phyloP scores from a whole-genome alignment of 2,888 invertebrate species.

The Microctonus brassicae region DNA sequence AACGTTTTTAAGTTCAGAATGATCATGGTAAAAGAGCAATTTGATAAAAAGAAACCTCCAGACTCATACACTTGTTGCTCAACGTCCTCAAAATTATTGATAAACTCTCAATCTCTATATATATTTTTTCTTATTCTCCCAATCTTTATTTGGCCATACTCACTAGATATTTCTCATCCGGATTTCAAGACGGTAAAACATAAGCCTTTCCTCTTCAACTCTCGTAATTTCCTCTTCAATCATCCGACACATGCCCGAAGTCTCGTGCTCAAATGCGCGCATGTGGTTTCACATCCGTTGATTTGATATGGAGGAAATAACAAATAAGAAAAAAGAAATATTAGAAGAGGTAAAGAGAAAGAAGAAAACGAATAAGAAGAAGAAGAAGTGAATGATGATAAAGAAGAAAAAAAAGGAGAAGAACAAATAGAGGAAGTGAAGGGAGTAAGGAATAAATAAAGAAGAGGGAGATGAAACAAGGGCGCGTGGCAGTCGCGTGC shows the following conservation, averaged over 20 bases:
- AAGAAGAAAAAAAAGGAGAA: slow-evolving; percentile 2
- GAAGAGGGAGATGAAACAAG: slow-evolving; percentile 53
- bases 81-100: slow-evolving; percentile 11
- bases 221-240: slow-evolving; percentile 29
- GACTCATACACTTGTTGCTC: slow-evolving; percentile 16
- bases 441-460: slow-evolving; percentile 42
- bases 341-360: slow-evolving; percentile 15
- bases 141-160: too few species aligned
- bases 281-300: slow-evolving; percentile 36
- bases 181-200: neutral
- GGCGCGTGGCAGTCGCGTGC: slow-evolving; percentile 68
- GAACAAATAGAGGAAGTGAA: slow-evolving; percentile 37
- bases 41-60: neutral
- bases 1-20: neutral
- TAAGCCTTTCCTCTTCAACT: slow-evolving; percentile 28
- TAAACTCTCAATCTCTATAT: neutral
- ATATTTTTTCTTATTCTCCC: too few species aligned
- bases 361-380: neutral
- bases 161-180: neutral
- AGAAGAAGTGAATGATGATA: slow-evolving; percentile 16
- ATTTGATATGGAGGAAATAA: slow-evolving; percentile 28
- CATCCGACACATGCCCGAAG: slow-evolving; percentile 26
- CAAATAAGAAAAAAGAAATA: slow-evolving; percentile 27
- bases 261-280: slow-evolving; percentile 4
- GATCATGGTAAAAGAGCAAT: neutral